Evolutionary conservation across 2,797 vertebrate genomes (phyloP), one percentile per base, ranked within the genome.

Genomic region (Typhlichthys subterraneus): DNA sequence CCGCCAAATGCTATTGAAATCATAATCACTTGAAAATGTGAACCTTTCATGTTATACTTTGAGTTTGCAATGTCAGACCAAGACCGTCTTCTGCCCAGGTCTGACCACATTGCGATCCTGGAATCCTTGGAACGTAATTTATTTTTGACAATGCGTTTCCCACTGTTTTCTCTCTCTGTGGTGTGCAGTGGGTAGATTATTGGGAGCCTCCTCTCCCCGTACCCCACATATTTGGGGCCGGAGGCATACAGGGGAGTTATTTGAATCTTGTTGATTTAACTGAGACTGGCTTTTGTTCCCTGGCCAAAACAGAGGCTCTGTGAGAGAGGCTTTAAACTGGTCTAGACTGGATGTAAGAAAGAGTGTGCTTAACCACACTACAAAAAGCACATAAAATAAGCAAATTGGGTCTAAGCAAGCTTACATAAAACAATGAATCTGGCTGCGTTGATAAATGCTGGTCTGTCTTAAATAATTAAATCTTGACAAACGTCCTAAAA

Each of bases 21-120:
- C 53, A 69, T 73, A 57, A 63, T 55, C 48, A 65, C 63, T 61
- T 58, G 29, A 56, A n/a, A 62, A 59, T 9, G 49, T 68, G 7
- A 15, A 13, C 29, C 58, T 15, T 42, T 17, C 53, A 45, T 15
- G 5, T 51, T 11, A 13, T 13, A 47, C 45, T 47, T 29, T 29
- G 23, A 29, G 23, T 29, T 29, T 48, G 47, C 8, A 48, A 12
- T 1, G 12, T 10, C 12, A 58, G 38, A 29, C 33, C 33, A 52
- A n/a, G 63, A 71, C 58, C 38, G 65, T 12, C 9, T 45, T 46
- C 38, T 29, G 8, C 2, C 14, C 12, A 69, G n/a, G 45, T 10
- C 65, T 19, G 59, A 55, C 45, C 60, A 49, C 33, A 12, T 17
- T 42, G 52, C 17, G 4, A n/a, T 15, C n/a, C n/a, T n/a, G n/a